Evolutionary conservation across 92 coral and sea anemone species (phyloP), one percentile per base, ranked within the genome.

Genomic region (Parazoanthus swiftii): DNA sequence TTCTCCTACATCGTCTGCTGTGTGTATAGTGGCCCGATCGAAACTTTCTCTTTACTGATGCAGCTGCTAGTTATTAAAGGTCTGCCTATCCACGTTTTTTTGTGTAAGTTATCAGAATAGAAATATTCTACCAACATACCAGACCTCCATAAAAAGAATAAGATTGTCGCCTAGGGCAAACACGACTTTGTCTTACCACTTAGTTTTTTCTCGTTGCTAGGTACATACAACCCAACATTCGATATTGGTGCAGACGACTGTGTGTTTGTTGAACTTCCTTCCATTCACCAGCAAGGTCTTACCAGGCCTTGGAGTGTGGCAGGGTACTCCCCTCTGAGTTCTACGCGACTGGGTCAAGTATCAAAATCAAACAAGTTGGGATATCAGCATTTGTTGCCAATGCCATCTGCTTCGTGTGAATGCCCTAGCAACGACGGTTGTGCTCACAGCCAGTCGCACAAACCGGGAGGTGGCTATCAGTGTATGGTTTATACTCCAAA

Each of bases 261-360:
- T 44, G 87, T 84, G 63, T 84, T 84, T 33, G 46, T 84, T 71
- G 87, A 84, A 46, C 77, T 84, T 14, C 65, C 87, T 35, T 6
- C 79, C 43, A 3, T 84, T 7, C 75, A 71, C 6, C 78, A 35
- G 87, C 86, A 83, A 68, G 66, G 78, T 36, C 38, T 70, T 3
- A 25, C 46, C 50, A 84, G 87, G 66, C 79, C 87, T 18, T 84
- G 87, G 79, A 84, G 87, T 71, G 87, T 84, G 66, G 46, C 87
- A 18, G 87, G 79, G 33, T 84, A 21, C 66, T 46, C 78, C 33
- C 44, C 35, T 71, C 68, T 70, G 16, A 71, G 79, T 48, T 25
- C 29, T 5, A 71, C 66, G 15, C 66, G 87, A 50, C 43, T 16
- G 8, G 77, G 79, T 14, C 79, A 46, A 48, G 79, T n/a, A 37